phyloP scores from a whole-genome alignment of 2,797 vertebrate species.

The Phalloptychus januarius region DNA sequence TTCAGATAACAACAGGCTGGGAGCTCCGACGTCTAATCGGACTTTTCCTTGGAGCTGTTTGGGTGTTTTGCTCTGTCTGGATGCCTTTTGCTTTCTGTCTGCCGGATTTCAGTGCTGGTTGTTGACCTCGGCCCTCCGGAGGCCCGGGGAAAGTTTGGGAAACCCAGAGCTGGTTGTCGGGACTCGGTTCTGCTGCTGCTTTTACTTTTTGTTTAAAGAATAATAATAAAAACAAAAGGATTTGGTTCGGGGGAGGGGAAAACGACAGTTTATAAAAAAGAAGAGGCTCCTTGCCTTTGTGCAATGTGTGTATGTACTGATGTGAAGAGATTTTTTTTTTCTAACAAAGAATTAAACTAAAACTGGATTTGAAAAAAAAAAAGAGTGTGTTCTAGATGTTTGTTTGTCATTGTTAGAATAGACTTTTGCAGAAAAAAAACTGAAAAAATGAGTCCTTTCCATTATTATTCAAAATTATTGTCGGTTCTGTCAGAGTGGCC shows the following conservation, averaged over 20 bases:
- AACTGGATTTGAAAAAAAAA: slow-evolving; percentile 48
- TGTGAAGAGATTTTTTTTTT: slow-evolving; percentile 67
- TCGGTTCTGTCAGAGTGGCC: neutral
- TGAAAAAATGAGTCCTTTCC: no score
- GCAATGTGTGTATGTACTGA: slow-evolving; percentile 73
- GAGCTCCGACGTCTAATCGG: neutral
- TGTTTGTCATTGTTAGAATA: neutral
- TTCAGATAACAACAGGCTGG: neutral
- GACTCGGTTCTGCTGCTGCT: slow-evolving; percentile 66
- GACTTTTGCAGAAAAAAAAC: neutral
- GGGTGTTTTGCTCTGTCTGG: slow-evolving; percentile 1
- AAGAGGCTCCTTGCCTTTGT: slow-evolving; percentile 58
- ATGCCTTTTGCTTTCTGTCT: slow-evolving; percentile 48
- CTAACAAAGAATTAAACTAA: slow-evolving; percentile 72
- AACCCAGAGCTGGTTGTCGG: slow-evolving; percentile 52
- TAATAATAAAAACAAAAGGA: slow-evolving; percentile 25
- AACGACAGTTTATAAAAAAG: slow-evolving; percentile 1
- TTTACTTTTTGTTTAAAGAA: slow-evolving; percentile 53
- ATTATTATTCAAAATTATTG: neutral
- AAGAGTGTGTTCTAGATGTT: slow-evolving; percentile 12
- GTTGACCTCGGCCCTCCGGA: slow-evolving; percentile 21
- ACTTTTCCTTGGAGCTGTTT: neutral
- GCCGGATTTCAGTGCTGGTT: slow-evolving; percentile 38
- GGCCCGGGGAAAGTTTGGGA: slow-evolving; percentile 36
- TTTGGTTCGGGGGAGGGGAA: slow-evolving; percentile 12